Conservation (phyloP, 2,113 vertebrate genomes). For the Brachirus orientalis region DNA sequence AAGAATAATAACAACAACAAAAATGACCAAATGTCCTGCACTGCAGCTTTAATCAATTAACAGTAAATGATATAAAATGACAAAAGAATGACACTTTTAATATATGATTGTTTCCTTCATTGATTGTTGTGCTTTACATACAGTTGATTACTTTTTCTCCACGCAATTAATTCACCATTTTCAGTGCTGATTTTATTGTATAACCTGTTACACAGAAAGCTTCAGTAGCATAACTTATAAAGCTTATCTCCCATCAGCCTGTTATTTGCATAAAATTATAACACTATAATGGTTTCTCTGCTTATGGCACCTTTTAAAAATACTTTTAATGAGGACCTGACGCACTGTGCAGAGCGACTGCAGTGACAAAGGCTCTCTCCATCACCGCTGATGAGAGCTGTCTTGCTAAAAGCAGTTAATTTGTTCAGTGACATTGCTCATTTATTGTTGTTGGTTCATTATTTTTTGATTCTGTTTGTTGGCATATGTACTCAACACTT, state of each 20-base stretch:
- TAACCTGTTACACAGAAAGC: too few relatives aligned
- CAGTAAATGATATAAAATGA: too few relatives aligned
- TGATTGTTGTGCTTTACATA: background rate
- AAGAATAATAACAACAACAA: too few relatives aligned
- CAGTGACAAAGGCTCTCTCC: background rate
- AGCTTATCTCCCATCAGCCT: background rate
- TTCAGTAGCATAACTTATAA: too few relatives aligned
- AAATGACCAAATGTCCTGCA: too few relatives aligned
- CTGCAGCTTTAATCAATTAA: too few relatives aligned
- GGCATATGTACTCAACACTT: background rate
- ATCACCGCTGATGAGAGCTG: background rate
- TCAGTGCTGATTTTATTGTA: background rate
- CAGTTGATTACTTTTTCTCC: background rate
- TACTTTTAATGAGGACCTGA: slow-evolving; percentile 2
- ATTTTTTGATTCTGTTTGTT: background rate
- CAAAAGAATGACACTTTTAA: too few relatives aligned
- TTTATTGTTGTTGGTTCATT: background rate
- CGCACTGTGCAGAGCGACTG: background rate
- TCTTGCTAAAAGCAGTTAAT: too few relatives aligned
- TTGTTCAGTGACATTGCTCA: background rate
- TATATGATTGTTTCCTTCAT: background rate
- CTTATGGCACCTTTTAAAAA: background rate
- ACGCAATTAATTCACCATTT: background rate
- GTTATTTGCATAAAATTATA: background rate
- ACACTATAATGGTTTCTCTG: background rate